phyloP scores from a whole-genome alignment of 2,113 vertebrate genomes.

The Carettochelys insculpta region DNA sequence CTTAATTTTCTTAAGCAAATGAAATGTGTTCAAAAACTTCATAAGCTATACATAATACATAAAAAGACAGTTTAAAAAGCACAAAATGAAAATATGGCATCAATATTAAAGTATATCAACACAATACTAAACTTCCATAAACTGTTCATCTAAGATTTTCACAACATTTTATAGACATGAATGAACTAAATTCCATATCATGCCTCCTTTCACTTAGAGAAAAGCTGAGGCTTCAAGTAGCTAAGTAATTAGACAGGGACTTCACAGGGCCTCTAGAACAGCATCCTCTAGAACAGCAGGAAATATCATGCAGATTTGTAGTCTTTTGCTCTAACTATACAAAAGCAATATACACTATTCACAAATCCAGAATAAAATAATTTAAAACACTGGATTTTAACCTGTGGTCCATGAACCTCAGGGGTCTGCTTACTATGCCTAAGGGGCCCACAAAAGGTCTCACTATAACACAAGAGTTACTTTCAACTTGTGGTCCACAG shows the following conservation, averaged over 20 bases:
- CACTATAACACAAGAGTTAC: not conserved
- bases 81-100: not conserved
- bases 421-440: not conserved
- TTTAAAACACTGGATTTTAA: not conserved
- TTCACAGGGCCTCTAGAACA: not conserved
- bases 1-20: not conserved
- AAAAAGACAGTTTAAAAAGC: not conserved
- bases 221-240: not conserved
- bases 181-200: not conserved
- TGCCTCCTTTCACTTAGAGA: not conserved
- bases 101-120: not conserved
- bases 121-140: not conserved
- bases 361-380: not conserved
- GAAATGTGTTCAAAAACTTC: not conserved
- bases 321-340: not conserved
- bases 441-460: not conserved
- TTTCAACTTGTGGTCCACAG: not conserved
- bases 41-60: not conserved
- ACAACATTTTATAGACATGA: not conserved
- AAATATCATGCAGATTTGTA: not conserved
- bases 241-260: not conserved
- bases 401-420: not conserved
- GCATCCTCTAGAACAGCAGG: not conserved
- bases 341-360: not conserved
- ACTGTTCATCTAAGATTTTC: not conserved